A percentile compares a stretch with the other conserved stretches of the same genome.
These are phyloP conservation scores for Dryobates pubescens DNA, from an alignment of 2,797 vertebrate genomes.

Conservation along the genomic window DNA sequence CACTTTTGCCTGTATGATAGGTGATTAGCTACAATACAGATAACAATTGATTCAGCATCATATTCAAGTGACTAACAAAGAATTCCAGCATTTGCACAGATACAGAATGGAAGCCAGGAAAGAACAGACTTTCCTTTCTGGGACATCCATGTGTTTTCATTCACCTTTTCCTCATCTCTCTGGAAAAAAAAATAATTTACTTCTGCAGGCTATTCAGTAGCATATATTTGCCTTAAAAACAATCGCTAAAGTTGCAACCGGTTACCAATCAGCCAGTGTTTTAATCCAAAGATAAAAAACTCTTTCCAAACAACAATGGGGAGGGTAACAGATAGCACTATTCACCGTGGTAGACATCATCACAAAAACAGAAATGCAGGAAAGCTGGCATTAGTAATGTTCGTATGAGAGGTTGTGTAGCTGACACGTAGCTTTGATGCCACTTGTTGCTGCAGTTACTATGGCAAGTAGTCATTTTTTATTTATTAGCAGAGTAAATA, in stretches of 20 bases:
- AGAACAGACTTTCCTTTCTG: slow-evolving; percentile 5
- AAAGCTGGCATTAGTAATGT: not conserved
- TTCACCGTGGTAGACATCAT: not conserved
- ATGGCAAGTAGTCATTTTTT: slow-evolving; percentile 53
- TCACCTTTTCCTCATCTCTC: not conserved
- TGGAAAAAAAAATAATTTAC: not conserved
- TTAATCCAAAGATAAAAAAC: not conserved
- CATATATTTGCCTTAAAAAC: not conserved
- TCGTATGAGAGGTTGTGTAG: not conserved
- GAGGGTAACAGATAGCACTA: not conserved
- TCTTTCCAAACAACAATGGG: not conserved
- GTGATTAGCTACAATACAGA: not conserved
- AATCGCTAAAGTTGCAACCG: not conserved
- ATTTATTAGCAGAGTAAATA: slow-evolving; percentile 62
- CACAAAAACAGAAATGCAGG: slow-evolving; percentile 4
- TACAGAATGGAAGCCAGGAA: slow-evolving; percentile 33
- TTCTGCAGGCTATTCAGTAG: not conserved
- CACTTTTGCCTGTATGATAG: slow-evolving; percentile 23
- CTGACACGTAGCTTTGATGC: not conserved
- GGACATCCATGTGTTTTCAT: slow-evolving; percentile 2
- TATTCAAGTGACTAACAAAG: slow-evolving; percentile 52
- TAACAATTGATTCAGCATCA: slow-evolving; percentile 15
- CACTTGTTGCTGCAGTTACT: slow-evolving; percentile 63
- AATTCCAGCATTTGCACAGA: slow-evolving; percentile 49
- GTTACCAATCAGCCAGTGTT: not conserved